Evolutionary conservation across 2,113 vertebrate species (phyloP), one percentile per base, ranked within the genome.

Genomic region (Cynocephalus volans): DNA sequence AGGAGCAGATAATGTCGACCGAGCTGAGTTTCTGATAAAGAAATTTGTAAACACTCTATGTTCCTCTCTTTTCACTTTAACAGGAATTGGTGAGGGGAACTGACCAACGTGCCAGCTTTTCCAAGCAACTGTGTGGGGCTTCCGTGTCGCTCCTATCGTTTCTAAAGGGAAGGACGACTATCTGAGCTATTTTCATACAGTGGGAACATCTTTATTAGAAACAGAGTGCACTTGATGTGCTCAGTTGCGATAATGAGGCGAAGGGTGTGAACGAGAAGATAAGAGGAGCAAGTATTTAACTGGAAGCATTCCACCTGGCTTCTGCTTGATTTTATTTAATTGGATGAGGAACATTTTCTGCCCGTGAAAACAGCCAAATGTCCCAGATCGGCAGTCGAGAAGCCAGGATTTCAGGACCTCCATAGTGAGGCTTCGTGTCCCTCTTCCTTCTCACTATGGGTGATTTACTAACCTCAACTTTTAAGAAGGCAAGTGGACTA

Each of bases 281-380:
- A 97, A 98, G 98, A 93, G 96, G 90, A 96, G 93, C 93, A 97
- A 97, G 96, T 88, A 60, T 96, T 95, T 98, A 82, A 92, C 97
- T 98, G 97, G 97, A 98, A 97, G 96, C 93, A 64, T 96, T 98
- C 98, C 98, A 98, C 98, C 97, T 98, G 96, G 98, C 98, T 97
- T 73, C 89, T 3, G 89, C 95, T 96, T 97, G 93, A 91, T 94
- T 97, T 95, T 97, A 93, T 95, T 97, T 97, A 98, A 97, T 97
- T 98, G 98, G 96, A 97, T 96, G 97, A 97, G 86, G 97, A 98
- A 97, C 96, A 97, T 97, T 97, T 97, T 97, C 97, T 97, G 96
- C 95, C 92, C 97, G 96, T 97, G 95, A 97, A 97, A 97, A 95
- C 93, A 97, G 96, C 96, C 97, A 95, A 97, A 94, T 97, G 95